These are phyloP conservation scores for Melolontha melolontha DNA, from an alignment of 2,888 invertebrate genomes.

Conservation along the genomic window DNA sequence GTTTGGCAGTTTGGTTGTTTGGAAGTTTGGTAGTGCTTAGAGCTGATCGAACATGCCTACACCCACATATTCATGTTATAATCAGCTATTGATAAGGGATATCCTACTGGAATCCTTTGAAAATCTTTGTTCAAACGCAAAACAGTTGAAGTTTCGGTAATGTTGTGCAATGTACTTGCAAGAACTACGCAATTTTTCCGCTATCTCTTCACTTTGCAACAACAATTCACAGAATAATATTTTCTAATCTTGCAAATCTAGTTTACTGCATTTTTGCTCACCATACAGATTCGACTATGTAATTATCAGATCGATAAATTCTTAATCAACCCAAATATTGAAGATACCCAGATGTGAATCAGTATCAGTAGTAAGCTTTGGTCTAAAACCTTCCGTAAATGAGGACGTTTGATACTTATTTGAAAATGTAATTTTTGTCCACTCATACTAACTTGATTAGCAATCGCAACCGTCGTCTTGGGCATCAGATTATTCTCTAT, in stretches of 20 bases:
- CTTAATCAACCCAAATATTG: conserved; percentile 7
- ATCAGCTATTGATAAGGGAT: conserved; percentile 33
- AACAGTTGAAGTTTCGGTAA: conserved; percentile 26
- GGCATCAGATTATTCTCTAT: conserved; percentile 28
- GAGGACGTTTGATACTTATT: conserved; percentile 22
- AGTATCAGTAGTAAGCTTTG: neutral
- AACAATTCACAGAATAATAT: conserved; percentile 24
- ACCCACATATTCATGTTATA: too few species aligned
- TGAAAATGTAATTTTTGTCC: conserved; percentile 16
- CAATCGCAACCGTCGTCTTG: conserved; percentile 19
- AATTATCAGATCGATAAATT: conserved; percentile 32
- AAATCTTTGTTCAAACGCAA: too few species aligned
- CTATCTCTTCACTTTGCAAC: conserved; percentile 32
- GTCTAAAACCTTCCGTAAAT: conserved; percentile 25
- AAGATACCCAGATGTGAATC: too few species aligned
- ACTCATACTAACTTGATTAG: conserved; percentile 22
- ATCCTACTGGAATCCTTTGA: conserved; percentile 22
- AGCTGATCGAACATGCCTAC: too few species aligned
- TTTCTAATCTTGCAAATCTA: conserved; percentile 26
- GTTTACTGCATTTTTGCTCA: conserved; percentile 25
- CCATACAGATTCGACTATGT: conserved; percentile 17
- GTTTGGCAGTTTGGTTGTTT: too few species aligned
- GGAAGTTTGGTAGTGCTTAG: too few species aligned
- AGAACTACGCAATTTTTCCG: conserved; percentile 33
- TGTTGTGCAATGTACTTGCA: too few species aligned